phyloP scores from a whole-genome alignment of 2,888 invertebrate genomes.

The Leptopterna dolabrata region DNA sequence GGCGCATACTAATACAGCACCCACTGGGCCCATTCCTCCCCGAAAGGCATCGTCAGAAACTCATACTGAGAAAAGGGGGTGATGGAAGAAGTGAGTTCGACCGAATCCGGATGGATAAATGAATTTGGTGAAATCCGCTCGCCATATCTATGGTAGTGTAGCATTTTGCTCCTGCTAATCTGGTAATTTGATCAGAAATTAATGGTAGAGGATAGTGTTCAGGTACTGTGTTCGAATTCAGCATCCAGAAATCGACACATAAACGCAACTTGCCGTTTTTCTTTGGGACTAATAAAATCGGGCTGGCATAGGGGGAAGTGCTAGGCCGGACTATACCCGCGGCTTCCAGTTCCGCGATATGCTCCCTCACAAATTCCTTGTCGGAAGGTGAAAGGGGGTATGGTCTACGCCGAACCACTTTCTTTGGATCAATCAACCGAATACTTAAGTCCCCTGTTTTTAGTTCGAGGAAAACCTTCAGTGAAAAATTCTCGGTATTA shows the following conservation, averaged over 20 bases:
- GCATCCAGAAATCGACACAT: not conserved
- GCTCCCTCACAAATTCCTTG: constrained; percentile 5
- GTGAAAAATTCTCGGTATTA: not conserved
- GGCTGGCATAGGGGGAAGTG: too few species aligned
- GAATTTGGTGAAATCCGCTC: not conserved
- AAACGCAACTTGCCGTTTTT: too few species aligned
- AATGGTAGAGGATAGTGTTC: constrained; percentile 14
- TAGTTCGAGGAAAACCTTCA: not conserved
- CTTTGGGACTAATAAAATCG: too few species aligned
- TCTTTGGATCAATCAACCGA: not conserved
- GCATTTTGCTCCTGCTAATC: not conserved
- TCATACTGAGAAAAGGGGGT: too few species aligned
- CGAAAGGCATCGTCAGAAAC: not conserved
- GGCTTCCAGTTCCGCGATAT: constrained; percentile 6
- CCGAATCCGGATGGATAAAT: not conserved
- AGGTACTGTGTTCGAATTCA: not conserved
- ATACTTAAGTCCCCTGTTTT: not conserved
- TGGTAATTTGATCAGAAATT: constrained; percentile 13
- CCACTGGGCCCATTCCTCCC: not conserved
- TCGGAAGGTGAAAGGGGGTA: constrained; percentile 13
- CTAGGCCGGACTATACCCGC: too few species aligned
- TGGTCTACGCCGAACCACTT: constrained; percentile 25
- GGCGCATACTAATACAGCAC: too few species aligned
- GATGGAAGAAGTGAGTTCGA: not conserved
- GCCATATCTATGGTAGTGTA: not conserved